Evolutionary conservation across 2,888 invertebrate genomes (phyloP), one percentile per base, ranked within the genome.

Genomic region (Piscicola geometra): DNA sequence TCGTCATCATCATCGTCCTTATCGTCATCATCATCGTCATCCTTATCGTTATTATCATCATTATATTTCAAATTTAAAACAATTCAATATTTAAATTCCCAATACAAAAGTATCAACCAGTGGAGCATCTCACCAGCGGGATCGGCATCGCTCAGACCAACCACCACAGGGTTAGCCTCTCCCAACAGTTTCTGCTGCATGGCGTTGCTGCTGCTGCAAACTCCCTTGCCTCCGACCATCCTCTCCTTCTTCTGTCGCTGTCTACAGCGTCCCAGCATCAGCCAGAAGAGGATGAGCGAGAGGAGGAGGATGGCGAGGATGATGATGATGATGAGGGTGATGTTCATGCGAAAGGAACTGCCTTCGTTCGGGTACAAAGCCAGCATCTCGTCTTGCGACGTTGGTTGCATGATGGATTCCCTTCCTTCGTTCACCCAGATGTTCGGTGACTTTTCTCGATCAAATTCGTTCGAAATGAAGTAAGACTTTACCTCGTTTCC

Each of bases 311-410:
- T 33, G 3, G 73, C 64, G 3, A 33, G 15, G 33, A 73, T 73
- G 36, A 73, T 73, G 36, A 47, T 35, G 18, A 73, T 35, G 28
- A 73, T 60, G 32, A 73, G 64, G n/a, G 64, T 64, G n/a, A 73
- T 32, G 56, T 73, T 73, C 73, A 73, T 73, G 18, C 52, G 28
- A 28, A 73, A 64, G 1, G 73, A 73, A 64, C 32, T 25, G 41
- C 41, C 41, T 18, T 56, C 60, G 21, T 56, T 21, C 15, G 9
- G 60, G 60, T 15, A 18, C 3, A 56, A 25, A 56, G 60, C n/a
- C n/a, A n/a, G n/a, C n/a, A n/a, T n/a, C n/a, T n/a, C n/a, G n/a
- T n/a, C n/a, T n/a, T n/a, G n/a, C n/a, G n/a, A n/a, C n/a, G n/a
- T n/a, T n/a, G n/a, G n/a, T n/a, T n/a, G 60, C n/a, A 18, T 56